Conservation (phyloP, 2,797 vertebrate genomes). For the Brachymystax lenok region DNA sequence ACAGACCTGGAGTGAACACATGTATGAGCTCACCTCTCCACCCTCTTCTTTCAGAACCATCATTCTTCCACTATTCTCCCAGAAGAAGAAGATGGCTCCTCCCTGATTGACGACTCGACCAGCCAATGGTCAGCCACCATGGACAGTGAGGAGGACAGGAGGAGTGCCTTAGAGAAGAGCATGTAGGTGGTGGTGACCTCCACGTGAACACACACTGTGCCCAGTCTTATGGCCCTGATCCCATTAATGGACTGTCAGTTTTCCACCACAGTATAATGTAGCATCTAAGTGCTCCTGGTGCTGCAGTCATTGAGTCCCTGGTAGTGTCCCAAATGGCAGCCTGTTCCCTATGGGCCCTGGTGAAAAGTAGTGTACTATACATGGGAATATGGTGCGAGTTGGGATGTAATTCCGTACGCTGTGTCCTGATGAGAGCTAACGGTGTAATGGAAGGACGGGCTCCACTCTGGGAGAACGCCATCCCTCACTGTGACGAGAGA, state of each 20-base stretch:
- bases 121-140: conserved; percentile 60
- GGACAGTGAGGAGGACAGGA: conserved; percentile 80
- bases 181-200: conserved; percentile 64
- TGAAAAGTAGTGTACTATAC: neutral
- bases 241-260: neutral
- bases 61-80: conserved; percentile 56
- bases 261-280: neutral
- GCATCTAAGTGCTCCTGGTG: neutral
- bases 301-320: neutral
- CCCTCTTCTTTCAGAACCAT: conserved; percentile 45
- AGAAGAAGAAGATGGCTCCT: conserved; percentile 48
- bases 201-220: neutral
- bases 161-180: conserved; percentile 84
- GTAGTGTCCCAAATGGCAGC: neutral
- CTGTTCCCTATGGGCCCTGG: neutral
- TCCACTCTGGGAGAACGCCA: neutral
- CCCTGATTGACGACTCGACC: conserved; percentile 53
- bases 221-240: neutral
- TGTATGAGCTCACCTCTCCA: neutral
- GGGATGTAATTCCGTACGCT: neutral
- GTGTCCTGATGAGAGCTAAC: neutral
- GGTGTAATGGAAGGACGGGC: neutral
- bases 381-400: neutral
- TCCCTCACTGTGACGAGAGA: neutral
- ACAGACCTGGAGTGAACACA: neutral